Conservation (phyloP, 1,140 invertebrate genomes). For the Cardiocondyla obscurior region DNA sequence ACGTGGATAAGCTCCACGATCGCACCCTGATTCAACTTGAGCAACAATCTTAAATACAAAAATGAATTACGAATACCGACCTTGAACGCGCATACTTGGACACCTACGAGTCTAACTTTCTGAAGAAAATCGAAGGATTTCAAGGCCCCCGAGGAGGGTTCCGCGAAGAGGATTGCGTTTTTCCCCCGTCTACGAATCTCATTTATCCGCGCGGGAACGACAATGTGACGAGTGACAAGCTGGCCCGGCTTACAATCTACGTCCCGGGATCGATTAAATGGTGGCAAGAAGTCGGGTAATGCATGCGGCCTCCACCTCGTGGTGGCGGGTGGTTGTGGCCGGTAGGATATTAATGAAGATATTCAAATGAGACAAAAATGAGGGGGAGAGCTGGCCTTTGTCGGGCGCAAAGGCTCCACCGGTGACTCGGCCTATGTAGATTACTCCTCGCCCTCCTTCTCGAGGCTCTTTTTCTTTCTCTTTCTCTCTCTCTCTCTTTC, state of each 20-base stretch:
- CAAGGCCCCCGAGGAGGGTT: no score
- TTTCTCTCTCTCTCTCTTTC: neutral
- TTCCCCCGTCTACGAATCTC: slow-evolving; percentile 13
- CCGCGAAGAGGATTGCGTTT: neutral
- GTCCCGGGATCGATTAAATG: slow-evolving; percentile 76
- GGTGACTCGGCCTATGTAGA: slow-evolving; percentile 77
- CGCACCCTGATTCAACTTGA: no score
- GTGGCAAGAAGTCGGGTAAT: slow-evolving; percentile 75
- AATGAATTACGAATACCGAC: no score
- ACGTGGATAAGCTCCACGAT: no score
- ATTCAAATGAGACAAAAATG: slow-evolving; percentile 81
- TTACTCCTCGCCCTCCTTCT: slow-evolving; percentile 65
- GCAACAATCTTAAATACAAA: no score
- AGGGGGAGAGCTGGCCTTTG: slow-evolving; percentile 71
- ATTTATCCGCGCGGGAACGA: slow-evolving; percentile 34
- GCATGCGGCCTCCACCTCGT: slow-evolving; percentile 67
- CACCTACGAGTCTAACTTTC: slow-evolving; percentile 1
- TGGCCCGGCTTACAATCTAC: slow-evolving; percentile 65
- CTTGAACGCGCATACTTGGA: neutral
- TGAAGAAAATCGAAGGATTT: neutral
- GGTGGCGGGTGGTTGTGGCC: slow-evolving; percentile 61
- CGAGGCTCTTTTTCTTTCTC: slow-evolving; percentile 7
- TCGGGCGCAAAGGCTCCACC: slow-evolving; percentile 70
- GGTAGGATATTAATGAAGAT: slow-evolving; percentile 80
- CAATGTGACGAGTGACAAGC: slow-evolving; percentile 60